phyloP scores from a whole-genome alignment of 2,797 vertebrate genomes.

The Lutjanus argentimaculatus region DNA sequence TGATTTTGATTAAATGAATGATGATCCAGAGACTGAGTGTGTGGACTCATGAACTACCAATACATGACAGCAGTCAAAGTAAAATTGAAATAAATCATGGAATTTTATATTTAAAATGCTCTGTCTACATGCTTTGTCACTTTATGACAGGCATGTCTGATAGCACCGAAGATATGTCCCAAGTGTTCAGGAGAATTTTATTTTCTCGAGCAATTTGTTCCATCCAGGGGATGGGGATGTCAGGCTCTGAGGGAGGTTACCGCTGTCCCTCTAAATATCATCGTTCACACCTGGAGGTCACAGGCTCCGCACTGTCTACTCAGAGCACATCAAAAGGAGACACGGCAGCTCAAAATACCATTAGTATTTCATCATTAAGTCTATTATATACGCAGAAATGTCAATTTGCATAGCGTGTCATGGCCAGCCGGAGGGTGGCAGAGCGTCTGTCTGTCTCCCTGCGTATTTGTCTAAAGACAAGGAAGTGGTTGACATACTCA shows the following conservation, averaged over 20 bases:
- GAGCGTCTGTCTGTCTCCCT: constrained; percentile 66
- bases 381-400: constrained; percentile 66
- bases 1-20: constrained; percentile 21
- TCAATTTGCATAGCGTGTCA: constrained; percentile 76
- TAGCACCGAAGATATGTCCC: constrained; percentile 12
- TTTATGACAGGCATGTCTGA: constrained; percentile 22
- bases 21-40: constrained; percentile 6
- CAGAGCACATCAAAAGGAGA: constrained; percentile 47
- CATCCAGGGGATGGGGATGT: not conserved
- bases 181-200: constrained; percentile 12
- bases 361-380: constrained; percentile 70
- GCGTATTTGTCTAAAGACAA: constrained; percentile 67
- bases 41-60: constrained; percentile 21
- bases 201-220: constrained; percentile 21
- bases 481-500: constrained; percentile 70
- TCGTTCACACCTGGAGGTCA: constrained; percentile 68
- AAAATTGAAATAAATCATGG: constrained; percentile 3
- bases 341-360: constrained; percentile 61
- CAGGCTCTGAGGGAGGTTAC: constrained; percentile 6
- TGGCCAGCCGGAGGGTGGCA: constrained; percentile 56
- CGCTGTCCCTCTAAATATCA: constrained; percentile 56
- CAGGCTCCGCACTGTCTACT: constrained; percentile 58
- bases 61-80: constrained; percentile 8
- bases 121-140: constrained; percentile 8
- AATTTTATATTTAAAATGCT: constrained; percentile 26